Evolutionary conservation across 2,888 invertebrate genomes (phyloP), one percentile per base, ranked within the genome.

Genomic region (Elaeidobius kamerunicus): DNA sequence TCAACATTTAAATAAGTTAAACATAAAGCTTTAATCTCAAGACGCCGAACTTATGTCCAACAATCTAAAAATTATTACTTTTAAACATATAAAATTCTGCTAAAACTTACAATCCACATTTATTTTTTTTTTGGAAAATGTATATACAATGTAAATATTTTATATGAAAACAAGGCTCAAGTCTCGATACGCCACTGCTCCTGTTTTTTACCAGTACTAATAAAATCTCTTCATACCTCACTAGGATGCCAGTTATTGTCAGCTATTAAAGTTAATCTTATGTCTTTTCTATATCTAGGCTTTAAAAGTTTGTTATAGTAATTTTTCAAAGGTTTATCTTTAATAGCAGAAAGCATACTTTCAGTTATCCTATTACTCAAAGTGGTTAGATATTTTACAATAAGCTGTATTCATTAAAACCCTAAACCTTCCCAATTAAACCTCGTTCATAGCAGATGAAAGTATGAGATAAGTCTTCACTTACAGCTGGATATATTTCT

Each of bases 291-390:
- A 0, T 91, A 74, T 49, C 81, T 76, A 4, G 91, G 88, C 66
- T 88, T 88, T 59, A 91, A 55, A 20, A 86, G 79, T 32, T 76
- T 77, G 72, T 92, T 92, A 70, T 86, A 85, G 67, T 86, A 89
- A 1, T 67, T 67, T 59, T 85, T 79, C 27, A 78, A 73, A 58
- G 81, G 76, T 62, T 83, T 80, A 55, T 84, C 82, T 60, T 86
- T 85, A 61, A 91, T 81, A 0, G 87, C 85, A 42, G 79, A 75
- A 67, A 91, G 87, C 70, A 89, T 73, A 0, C 79, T 76, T 55
- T 75, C 70, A 3, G 79, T 77, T 12, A 86, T 69, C n/a, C 75
- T 69, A 3, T 73, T 66, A 3, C 78, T 69, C 55, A 84, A 78
- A 5, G 76, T 73, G 1, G 77, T 76, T 74, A 92, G 80, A 59